Evolutionary conservation across 2,113 vertebrate genomes (phyloP).

Genomic region (Caranx ignobilis): DNA sequence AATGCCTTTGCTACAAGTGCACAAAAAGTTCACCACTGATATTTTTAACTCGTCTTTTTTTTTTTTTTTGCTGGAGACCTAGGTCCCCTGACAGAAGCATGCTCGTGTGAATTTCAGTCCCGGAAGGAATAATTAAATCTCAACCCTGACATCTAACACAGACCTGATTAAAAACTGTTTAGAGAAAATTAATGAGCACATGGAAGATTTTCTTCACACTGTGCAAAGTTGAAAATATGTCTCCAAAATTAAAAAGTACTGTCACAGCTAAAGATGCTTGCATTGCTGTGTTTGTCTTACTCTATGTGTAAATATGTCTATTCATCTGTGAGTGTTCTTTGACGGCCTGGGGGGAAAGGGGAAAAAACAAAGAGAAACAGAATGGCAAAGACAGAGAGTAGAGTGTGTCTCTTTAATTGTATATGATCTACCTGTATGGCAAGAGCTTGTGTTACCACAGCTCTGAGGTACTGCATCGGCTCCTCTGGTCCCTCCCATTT

Average conservation of each 20-base stretch:
- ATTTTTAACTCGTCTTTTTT: neutral
- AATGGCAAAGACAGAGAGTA: neutral
- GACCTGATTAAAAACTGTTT: neutral
- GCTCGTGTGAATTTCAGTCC: neutral
- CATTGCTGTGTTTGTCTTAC: neutral
- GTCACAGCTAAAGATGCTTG: too few species aligned
- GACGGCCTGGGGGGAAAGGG: neutral
- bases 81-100: neutral
- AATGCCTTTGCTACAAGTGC: neutral
- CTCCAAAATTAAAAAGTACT: neutral
- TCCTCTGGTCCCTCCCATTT: constrained; percentile 99
- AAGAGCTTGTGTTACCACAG: constrained; percentile 89
- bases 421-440: constrained; percentile 90
- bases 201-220: neutral
- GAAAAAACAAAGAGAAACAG: neutral
- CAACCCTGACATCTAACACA: neutral
- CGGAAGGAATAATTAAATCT: neutral
- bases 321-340: neutral
- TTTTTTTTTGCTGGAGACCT: neutral
- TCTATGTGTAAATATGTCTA: neutral
- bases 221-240: neutral
- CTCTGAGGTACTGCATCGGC: constrained; percentile 94
- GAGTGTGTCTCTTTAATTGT: neutral
- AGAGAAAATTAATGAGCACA: neutral
- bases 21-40: neutral